Base-by-base conservation (phyloP, 2,888 invertebrate species). In the Atethmia centrago region DNA sequence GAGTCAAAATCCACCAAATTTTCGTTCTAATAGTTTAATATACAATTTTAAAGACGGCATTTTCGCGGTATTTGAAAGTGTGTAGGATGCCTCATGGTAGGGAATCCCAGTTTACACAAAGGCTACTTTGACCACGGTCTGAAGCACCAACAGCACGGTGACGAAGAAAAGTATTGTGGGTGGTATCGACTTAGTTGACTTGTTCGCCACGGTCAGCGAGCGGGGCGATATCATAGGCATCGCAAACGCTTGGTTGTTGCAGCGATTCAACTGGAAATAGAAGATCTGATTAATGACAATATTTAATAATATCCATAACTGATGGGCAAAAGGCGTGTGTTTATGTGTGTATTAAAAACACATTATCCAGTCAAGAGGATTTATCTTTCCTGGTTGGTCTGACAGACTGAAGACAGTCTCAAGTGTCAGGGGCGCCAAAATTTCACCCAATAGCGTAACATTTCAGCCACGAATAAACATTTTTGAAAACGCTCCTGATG, bases 121-220 rank as follows among this genome's bases (percentile, higher is more conserved):
- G 28, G 93, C 88, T 7, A 95, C 96, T 85, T 94, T 95, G 49
- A 92, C 94, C 0, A 95, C 96, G 0, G 95, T 96, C 79, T 96
- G 95, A 3, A 96, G 89, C 0, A 95, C 89, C 21, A 96, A 85
- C 0, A 96, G 87, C 0, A 95, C 90, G 19, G 95, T 94, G 64
- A 96, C 93, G 79, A 95, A 96, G 89, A 94, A 95, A 12, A 95
- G 74, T 2, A 95, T 92, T 0, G 92, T 92, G 0, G 93, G 92
- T 1, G 92, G 93, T 63, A 93, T 79, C 0, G 88, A 59, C 80
- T 93, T 93, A 9, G 83, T 75, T 0, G 92, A 84, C 58, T 80
- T 80, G 51, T 88, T 36, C 28, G 16, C 88, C 3, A 77, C 51
- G 3, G 71, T 88, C 58, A 62, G 84, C 45, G 59, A 82, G 75